Percentiles rank a stretch among this genome's conserved stretches.
Conservation (phyloP, 2,888 invertebrate species). For the Brenthis ino region DNA sequence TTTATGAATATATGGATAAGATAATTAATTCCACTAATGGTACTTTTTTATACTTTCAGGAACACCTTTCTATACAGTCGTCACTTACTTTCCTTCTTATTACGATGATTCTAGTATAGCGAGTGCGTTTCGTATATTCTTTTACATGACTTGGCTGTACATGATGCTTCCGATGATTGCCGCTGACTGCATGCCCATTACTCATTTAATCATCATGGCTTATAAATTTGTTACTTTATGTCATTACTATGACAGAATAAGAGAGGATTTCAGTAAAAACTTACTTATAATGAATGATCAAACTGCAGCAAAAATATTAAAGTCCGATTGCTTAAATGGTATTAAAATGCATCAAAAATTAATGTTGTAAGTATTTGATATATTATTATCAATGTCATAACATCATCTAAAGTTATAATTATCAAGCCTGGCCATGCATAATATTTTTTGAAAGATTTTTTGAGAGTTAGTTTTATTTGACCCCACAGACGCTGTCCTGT, state of each 20-base stretch:
- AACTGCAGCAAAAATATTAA: conserved; percentile 54
- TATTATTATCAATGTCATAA: neutral
- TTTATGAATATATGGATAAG: no score
- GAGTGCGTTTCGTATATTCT: conserved; percentile 59
- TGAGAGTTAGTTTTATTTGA: no score
- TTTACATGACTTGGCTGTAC: conserved; percentile 69
- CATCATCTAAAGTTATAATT: neutral
- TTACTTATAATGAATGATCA: conserved; percentile 47
- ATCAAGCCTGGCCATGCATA: no score
- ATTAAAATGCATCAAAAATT: conserved; percentile 69
- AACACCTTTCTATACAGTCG: conserved; percentile 70
- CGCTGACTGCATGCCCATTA: conserved; percentile 70
- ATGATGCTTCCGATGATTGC: conserved; percentile 78
- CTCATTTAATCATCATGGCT: conserved; percentile 62
- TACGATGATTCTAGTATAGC: conserved; percentile 57
- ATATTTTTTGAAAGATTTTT: no score
- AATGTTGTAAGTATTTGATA: conserved; percentile 54
- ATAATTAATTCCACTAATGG: no score
- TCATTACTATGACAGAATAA: conserved; percentile 58
- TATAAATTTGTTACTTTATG: conserved; percentile 68
- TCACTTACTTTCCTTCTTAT: conserved; percentile 67
- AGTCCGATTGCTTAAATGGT: conserved; percentile 59
- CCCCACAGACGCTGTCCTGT: no score
- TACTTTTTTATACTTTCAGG: conserved; percentile 47
- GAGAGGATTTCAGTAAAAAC: conserved; percentile 54